phyloP scores from a whole-genome alignment of 2,797 vertebrate genomes.

The Macropus fuliginosus region DNA sequence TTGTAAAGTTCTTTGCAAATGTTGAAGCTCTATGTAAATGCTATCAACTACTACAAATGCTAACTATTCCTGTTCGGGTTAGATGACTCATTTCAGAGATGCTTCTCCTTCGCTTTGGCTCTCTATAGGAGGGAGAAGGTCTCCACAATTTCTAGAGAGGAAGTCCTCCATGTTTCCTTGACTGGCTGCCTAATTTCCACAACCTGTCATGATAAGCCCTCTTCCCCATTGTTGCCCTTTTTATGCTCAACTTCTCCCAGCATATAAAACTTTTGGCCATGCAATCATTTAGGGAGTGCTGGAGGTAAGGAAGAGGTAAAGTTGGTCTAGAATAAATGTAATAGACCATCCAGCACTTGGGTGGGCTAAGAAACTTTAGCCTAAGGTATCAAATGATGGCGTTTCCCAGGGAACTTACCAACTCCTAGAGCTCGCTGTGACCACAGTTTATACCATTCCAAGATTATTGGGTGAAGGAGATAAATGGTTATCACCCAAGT shows the following conservation, averaged over 20 bases:
- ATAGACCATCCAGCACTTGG: neutral
- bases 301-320: neutral
- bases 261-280: neutral
- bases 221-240: neutral
- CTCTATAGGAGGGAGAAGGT: neutral
- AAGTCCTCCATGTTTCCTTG: neutral
- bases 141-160: neutral
- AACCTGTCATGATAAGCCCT: neutral
- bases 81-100: neutral
- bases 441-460: neutral
- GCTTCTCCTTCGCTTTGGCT: neutral
- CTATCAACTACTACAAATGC: neutral
- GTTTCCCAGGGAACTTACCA: neutral
- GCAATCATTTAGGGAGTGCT: neutral
- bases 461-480: neutral
- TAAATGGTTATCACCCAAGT: neutral
- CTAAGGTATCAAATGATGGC: neutral
- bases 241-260: neutral
- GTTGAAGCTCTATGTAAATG: neutral
- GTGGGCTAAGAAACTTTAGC: neutral
- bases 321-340: neutral
- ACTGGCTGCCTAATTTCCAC: neutral
- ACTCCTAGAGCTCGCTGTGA: neutral
- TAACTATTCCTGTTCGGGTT: neutral
- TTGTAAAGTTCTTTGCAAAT: too few relatives aligned